These are phyloP conservation scores for Liolophura sinensis DNA, from an alignment of 1,140 invertebrate genomes.

Conservation along the genomic window DNA sequence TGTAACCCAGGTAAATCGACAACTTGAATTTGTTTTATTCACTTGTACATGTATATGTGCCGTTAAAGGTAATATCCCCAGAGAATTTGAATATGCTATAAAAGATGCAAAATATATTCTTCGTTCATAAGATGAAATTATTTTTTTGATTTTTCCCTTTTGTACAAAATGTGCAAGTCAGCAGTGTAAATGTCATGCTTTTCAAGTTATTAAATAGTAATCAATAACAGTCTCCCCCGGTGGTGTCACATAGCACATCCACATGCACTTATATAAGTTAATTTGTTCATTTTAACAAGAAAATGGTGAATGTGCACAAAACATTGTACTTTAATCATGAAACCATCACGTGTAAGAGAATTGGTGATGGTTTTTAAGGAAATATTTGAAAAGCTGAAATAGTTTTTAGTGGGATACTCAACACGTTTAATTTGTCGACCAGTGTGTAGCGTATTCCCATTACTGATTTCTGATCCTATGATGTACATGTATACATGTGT, in stretches of 20 bases:
- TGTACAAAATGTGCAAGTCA: background rate
- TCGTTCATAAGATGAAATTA: no score
- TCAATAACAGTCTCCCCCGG: no score
- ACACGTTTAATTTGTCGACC: constrained; percentile 2
- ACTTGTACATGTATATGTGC: background rate
- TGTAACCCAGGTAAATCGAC: constrained; percentile 72
- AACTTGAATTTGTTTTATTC: background rate
- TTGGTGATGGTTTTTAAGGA: background rate
- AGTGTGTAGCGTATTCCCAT: no score
- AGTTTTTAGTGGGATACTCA: background rate
- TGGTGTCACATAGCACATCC: no score
- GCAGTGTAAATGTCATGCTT: no score
- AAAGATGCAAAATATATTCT: background rate
- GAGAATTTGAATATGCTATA: background rate
- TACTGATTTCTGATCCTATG: constrained; percentile 4
- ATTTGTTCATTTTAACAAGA: no score
- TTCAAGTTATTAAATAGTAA: no score
- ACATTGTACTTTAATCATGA: no score
- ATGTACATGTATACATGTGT: no score
- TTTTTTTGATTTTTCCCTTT: background rate
- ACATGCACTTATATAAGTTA: no score
- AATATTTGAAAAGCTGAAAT: background rate
- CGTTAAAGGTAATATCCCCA: background rate
- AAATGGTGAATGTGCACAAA: no score
- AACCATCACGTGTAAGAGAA: background rate